Percentiles rank a stretch among this genome's conserved stretches.
Evolutionary conservation across 2,113 vertebrate genomes (phyloP).

Genomic region (Coturnix japonica): DNA sequence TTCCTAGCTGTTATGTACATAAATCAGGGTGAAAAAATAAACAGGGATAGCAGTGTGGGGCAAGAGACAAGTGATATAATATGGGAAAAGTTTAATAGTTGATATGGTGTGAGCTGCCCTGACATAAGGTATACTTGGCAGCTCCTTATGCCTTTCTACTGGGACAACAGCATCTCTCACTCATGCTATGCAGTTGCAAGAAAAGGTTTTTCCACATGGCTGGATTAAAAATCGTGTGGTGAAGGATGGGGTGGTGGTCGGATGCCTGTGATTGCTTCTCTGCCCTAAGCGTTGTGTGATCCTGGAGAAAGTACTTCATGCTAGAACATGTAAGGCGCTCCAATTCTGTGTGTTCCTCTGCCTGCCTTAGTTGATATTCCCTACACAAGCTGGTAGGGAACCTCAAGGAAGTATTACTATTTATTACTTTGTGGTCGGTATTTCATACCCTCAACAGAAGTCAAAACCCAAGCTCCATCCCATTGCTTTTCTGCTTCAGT

Average conservation of each 20-base stretch:
- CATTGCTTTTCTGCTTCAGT: neutral
- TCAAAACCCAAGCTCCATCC: neutral
- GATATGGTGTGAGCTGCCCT: neutral
- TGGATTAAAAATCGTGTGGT: neutral
- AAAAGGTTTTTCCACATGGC: rapidly evolving
- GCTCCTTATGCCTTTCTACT: neutral
- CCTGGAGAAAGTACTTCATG: neutral
- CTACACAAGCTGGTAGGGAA: neutral
- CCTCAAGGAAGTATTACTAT: neutral
- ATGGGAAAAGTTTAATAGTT: neutral
- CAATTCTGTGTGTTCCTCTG: neutral
- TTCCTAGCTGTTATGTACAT: neutral
- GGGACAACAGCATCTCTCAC: neutral
- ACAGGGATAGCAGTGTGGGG: neutral
- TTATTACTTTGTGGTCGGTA: neutral
- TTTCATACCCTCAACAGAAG: neutral
- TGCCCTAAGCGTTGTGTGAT: neutral
- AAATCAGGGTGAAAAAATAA: neutral
- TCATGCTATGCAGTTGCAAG: neutral
- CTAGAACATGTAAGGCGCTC: neutral
- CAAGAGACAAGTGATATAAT: rapidly evolving
- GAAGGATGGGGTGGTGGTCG: neutral
- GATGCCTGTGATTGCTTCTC: neutral
- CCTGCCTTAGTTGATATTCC: neutral
- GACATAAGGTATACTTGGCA: neutral